These are phyloP conservation scores for Drosophila leonis DNA, from an alignment of 2,888 invertebrate genomes.

Conservation along the genomic window DNA sequence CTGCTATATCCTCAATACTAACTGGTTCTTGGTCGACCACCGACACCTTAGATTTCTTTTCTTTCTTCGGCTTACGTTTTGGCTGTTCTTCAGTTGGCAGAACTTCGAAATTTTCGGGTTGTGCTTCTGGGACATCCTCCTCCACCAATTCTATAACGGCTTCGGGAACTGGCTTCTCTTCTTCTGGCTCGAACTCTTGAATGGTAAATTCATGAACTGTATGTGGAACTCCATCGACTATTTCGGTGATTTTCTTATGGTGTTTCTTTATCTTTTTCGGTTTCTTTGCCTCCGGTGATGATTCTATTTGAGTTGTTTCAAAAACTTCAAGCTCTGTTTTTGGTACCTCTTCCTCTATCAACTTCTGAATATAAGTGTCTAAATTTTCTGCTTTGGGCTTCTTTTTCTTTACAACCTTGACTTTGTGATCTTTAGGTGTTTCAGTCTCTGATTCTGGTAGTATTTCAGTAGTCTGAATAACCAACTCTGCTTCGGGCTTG, in stretches of 20 bases:
- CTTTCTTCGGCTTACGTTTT: constrained; percentile 67
- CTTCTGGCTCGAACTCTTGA: constrained; percentile 68
- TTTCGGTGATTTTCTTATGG: constrained; percentile 82
- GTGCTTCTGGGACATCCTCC: constrained; percentile 8
- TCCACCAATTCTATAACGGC: constrained; percentile 14
- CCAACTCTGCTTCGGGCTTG: constrained; percentile 84
- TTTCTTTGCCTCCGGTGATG: constrained; percentile 71
- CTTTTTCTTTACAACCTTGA: constrained; percentile 76
- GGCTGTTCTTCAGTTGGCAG: constrained; percentile 57
- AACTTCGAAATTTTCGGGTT: constrained; percentile 56
- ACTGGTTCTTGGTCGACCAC: constrained; percentile 80
- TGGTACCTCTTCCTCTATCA: constrained; percentile 83
- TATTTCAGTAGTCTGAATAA: constrained; percentile 85
- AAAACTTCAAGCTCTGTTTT: constrained; percentile 84
- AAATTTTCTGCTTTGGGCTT: constrained; percentile 78
- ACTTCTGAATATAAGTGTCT: constrained; percentile 77
- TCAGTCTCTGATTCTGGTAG: constrained; percentile 53
- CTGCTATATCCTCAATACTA: constrained; percentile 55
- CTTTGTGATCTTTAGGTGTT: constrained; percentile 40
- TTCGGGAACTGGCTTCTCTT: constrained; percentile 39
- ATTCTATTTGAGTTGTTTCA: constrained; percentile 82
- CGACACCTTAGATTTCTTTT: constrained; percentile 85
- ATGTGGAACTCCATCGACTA: constrained; percentile 73
- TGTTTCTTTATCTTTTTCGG: constrained; percentile 82
- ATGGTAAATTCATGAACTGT: constrained; percentile 76